Percentiles rank a stretch among this genome's conserved stretches.
Conservation (phyloP, 2,797 vertebrate genomes). For the Valencia hispanica region DNA sequence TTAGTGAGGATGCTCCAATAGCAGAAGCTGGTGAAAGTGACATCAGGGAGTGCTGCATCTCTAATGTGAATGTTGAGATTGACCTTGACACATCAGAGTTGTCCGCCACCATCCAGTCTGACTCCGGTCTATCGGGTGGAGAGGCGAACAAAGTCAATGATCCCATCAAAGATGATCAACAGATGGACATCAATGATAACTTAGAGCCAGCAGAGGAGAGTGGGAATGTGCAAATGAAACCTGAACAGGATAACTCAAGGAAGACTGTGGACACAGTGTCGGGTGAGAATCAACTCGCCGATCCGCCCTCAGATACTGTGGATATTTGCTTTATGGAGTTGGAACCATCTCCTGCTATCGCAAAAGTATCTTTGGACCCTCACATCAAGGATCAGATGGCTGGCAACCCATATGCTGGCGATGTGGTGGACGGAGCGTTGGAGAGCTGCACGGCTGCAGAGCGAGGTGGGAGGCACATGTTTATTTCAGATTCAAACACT, state of each 20-base stretch:
- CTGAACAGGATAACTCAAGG: conserved; percentile 31
- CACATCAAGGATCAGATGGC: conserved; percentile 1
- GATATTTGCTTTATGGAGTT: conserved; percentile 13
- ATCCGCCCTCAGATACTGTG: neutral
- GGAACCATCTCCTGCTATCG: conserved; percentile 2
- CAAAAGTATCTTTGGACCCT: conserved; percentile 13
- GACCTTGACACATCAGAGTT: conserved; percentile 35
- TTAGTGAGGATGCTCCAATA: conserved; percentile 5
- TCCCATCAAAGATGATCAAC: conserved; percentile 11
- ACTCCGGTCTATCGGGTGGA: neutral
- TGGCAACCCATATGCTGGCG: conserved; percentile 6
- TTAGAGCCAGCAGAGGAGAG: conserved; percentile 16
- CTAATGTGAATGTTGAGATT: conserved; percentile 23
- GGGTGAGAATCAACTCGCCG: conserved; percentile 18
- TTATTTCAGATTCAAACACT: conserved; percentile 35
- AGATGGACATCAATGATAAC: conserved; percentile 21
- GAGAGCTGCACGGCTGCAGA: conserved; percentile 1
- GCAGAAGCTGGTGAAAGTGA: conserved; percentile 18
- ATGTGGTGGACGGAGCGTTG: conserved; percentile 34
- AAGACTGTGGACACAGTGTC: conserved; percentile 26
- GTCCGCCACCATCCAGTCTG: neutral
- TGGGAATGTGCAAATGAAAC: conserved; percentile 13
- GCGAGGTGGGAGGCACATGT: conserved; percentile 59
- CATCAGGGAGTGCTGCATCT: conserved; percentile 1
- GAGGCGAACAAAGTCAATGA: conserved; percentile 13